Evolutionary conservation across 2,888 invertebrate genomes (phyloP).

Genomic region (Acanthosepion lycidas): DNA sequence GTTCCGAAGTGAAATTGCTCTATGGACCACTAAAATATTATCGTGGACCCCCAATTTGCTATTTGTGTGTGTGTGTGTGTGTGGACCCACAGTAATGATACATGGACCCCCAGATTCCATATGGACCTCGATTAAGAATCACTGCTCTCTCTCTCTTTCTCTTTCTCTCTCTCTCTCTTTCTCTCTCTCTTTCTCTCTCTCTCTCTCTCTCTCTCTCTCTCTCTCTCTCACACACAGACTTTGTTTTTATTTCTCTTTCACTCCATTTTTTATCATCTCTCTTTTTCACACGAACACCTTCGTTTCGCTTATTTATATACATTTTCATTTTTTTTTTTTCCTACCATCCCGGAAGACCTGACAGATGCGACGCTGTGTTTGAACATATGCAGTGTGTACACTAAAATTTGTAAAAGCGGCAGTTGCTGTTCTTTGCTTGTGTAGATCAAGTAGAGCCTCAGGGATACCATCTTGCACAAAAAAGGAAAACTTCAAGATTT

Average conservation of each 20-base stretch:
- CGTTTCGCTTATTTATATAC: not conserved
- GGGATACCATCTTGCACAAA: not conserved
- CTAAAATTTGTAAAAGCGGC: not conserved
- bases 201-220: not conserved
- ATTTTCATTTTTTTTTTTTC: not conserved
- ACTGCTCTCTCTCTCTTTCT: no score
- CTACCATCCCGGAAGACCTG: conserved; percentile 6
- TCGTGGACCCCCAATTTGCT: no score
- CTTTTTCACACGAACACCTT: not conserved
- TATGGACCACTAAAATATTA: no score
- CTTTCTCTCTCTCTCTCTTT: no score
- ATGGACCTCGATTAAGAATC: no score
- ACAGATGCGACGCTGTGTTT: not conserved
- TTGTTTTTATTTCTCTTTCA: not conserved
- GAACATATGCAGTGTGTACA: not conserved
- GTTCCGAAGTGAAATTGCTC: no score
- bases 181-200: not conserved
- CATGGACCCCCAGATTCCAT: no score
- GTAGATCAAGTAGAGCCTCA: not conserved
- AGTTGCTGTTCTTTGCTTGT: not conserved
- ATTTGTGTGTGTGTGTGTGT: no score
- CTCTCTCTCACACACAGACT: no score
- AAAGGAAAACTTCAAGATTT: not conserved
- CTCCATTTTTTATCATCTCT: not conserved
- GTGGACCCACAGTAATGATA: no score